phyloP scores from a whole-genome alignment of 1,140 invertebrate species.

The Rhyacophila brunnea region DNA sequence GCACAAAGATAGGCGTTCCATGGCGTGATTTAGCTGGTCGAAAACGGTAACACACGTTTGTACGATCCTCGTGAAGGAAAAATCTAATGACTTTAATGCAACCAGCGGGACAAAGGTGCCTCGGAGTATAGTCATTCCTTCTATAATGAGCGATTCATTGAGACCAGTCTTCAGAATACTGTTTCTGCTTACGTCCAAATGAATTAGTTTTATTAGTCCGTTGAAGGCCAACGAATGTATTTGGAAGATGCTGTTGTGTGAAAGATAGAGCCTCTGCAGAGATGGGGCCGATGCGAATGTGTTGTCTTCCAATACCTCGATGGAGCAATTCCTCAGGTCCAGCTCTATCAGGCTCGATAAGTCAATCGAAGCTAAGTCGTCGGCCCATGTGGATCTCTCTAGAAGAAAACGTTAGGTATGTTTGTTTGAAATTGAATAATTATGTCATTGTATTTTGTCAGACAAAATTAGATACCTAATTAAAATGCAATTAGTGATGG shows the following conservation, averaged over 20 bases:
- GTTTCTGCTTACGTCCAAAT: conserved; percentile 57
- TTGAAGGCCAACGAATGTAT: conserved; percentile 46
- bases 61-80: conserved; percentile 51
- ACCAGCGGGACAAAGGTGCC: conserved; percentile 42
- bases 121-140: conserved; percentile 39
- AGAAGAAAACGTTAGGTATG: conserved; percentile 11
- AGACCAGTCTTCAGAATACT: conserved; percentile 36
- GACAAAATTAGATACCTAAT: no score
- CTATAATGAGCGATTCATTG: conserved; percentile 30
- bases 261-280: conserved; percentile 50
- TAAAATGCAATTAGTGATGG: no score
- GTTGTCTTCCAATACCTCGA: conserved; percentile 43
- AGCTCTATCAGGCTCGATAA: conserved; percentile 48
- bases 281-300: conserved; percentile 49
- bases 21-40: conserved; percentile 38
- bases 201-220: conserved; percentile 42
- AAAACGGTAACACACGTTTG: conserved; percentile 43
- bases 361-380: conserved; percentile 23
- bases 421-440: neutral
- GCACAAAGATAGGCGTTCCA: conserved; percentile 54
- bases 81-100: conserved; percentile 50
- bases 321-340: conserved; percentile 57
- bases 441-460: no score
- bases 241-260: conserved; percentile 51
- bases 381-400: conserved; percentile 25